Evolutionary conservation across 2,888 invertebrate species (phyloP), one percentile per base, ranked within the genome.

Genomic region (Eristalinus sepulchralis): DNA sequence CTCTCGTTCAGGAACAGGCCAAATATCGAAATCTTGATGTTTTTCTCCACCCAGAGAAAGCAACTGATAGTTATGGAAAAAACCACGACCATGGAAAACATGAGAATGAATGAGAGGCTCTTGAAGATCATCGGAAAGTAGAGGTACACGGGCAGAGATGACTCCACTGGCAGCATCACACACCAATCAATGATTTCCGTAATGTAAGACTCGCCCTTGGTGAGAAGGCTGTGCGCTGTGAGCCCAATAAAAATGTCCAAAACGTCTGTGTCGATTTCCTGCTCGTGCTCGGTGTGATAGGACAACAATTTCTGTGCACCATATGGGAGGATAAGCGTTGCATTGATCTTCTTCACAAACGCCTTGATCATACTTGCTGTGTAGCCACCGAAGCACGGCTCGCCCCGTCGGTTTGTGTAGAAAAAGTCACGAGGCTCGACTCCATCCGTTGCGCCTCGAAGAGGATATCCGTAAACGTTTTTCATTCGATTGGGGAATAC

Each of bases 361-460:
- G 75, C 6, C 5, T 9, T 11, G 0, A 75, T 8, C 5, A 66
- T 2, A 13, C 57, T 64, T 5, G 10, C n/a, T 9, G n/a, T n/a
- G 11, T 66, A 66, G 2, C 75, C 64, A 0, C 75, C 75, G 1
- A 59, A 1, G 3, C 8, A 1, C 3, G 5, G 3, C 17, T 36
- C 2, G 5, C 66, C 75, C 8, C 5, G 9, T 4, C 75, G 75
- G n/a, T 66, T 75, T 20, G 39, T 59, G 66, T 11, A 75, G 34
- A 59, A n/a, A 27, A 64, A 66, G 24, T 34, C 27, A 0, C 57
- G 20, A 1, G 75, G 75, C n/a, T 11, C 0, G 6, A 59, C 17
- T 1, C n/a, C 24, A 8, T 75, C 75, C 9, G 57, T n/a, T 2
- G 63, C 1, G 4, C 13, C 13, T 5, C 73, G 62, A 64, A 73